These are phyloP conservation scores for Sphinx pinastri DNA, from an alignment of 2,888 invertebrate genomes.

Conservation along the genomic window DNA sequence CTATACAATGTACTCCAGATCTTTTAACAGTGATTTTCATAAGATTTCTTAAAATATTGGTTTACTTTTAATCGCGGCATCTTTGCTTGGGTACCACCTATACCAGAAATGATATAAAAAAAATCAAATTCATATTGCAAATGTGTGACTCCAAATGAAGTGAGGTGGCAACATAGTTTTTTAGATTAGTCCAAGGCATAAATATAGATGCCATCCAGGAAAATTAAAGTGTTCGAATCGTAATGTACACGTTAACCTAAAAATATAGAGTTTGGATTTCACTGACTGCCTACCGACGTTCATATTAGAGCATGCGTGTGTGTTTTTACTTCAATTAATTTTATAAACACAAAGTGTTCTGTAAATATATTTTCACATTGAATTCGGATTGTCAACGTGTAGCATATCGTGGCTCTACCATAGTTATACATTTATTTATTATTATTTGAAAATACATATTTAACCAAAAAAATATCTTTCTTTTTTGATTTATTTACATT, in stretches of 20 bases:
- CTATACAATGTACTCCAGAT: background rate
- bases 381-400: background rate
- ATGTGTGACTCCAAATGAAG: no score
- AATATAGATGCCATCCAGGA: no score
- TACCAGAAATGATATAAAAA: background rate
- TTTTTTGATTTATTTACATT: slow-evolving; percentile 11
- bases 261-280: background rate
- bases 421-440: slow-evolving; percentile 14
- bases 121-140: no score
- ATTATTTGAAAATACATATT: background rate
- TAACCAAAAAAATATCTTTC: background rate
- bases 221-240: background rate
- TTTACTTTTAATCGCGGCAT: background rate
- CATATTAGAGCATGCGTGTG: background rate
- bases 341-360: slow-evolving; percentile 16
- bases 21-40: background rate
- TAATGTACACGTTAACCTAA: background rate
- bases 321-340: background rate
- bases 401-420: background rate
- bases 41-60: background rate
- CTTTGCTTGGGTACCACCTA: background rate
- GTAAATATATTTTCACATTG: slow-evolving; percentile 9
- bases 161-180: background rate
- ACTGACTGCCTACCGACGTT: no score
- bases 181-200: background rate